phyloP scores from a whole-genome alignment of 2,888 invertebrate species.

The Boloria euphrosyne region DNA sequence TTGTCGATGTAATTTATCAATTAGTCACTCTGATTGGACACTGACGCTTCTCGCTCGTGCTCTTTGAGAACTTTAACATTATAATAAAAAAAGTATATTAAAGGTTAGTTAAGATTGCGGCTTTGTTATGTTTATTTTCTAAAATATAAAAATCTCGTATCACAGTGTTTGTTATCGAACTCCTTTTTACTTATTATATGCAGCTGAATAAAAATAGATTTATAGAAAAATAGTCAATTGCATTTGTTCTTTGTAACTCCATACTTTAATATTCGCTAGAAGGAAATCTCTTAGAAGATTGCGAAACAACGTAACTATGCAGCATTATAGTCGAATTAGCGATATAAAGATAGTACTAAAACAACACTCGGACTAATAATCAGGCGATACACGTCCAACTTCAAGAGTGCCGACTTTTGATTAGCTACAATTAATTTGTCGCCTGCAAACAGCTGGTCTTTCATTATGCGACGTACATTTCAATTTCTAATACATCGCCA shows the following conservation, averaged over 20 bases:
- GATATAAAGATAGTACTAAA: conserved; percentile 22
- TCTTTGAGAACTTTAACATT: conserved; percentile 4
- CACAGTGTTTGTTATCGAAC: too few relatives aligned
- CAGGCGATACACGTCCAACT: conserved; percentile 34
- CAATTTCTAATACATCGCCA: conserved; percentile 40
- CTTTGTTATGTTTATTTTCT: too few relatives aligned
- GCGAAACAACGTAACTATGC: conserved; percentile 17
- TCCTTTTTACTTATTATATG: too few relatives aligned
- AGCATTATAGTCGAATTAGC: conserved; percentile 13
- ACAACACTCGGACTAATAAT: conserved; percentile 27
- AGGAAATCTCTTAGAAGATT: not conserved
- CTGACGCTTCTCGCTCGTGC: conserved; percentile 51
- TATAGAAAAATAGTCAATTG: too few relatives aligned
- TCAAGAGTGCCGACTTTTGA: conserved; percentile 60
- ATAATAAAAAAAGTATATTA: not conserved
- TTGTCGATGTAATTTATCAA: conserved; percentile 58
- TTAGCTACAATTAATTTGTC: conserved; percentile 70
- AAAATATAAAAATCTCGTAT: too few relatives aligned
- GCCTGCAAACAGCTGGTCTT: conserved; percentile 50
- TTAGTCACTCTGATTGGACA: conserved; percentile 55
- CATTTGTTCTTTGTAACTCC: not conserved
- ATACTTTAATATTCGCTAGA: not conserved
- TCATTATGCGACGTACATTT: conserved; percentile 42
- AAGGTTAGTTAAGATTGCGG: too few relatives aligned
- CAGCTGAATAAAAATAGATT: too few relatives aligned